Percentiles rank a stretch among this genome's conserved stretches.
Evolutionary conservation across 2,113 vertebrate genomes (phyloP).

Genomic region (Vimba vimba): DNA sequence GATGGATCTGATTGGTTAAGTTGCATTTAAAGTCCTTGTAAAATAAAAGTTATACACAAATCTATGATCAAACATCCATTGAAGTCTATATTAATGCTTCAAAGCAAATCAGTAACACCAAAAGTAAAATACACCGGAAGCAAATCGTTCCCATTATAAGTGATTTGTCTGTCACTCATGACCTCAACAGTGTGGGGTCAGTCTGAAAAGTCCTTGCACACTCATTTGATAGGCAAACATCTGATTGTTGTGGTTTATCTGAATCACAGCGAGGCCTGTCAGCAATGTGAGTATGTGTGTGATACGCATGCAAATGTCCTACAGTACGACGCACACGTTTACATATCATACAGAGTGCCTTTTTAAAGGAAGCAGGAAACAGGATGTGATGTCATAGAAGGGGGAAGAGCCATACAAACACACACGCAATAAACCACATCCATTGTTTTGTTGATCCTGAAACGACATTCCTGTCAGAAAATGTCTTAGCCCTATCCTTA

Average conservation of each 20-base stretch:
- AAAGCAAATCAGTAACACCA: neutral
- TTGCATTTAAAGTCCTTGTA: neutral
- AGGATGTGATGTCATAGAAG: constrained; percentile 14
- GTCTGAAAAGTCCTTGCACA: constrained; percentile 51
- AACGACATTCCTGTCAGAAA: no score
- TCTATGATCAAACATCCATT: neutral
- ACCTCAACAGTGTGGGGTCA: neutral
- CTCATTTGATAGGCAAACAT: constrained; percentile 66
- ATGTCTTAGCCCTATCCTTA: no score
- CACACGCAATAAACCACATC: neutral
- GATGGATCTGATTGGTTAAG: neutral
- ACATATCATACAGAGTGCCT: neutral
- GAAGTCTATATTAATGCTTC: neutral
- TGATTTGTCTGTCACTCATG: neutral
- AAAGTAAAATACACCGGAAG: neutral
- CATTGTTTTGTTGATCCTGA: neutral
- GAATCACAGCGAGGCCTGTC: constrained; percentile 42
- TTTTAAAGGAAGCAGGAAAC: constrained; percentile 19
- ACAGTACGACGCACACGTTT: neutral
- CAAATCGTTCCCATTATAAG: neutral
- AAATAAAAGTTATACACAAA: neutral
- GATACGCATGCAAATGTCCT: constrained; percentile 36
- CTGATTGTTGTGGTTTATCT: constrained; percentile 57
- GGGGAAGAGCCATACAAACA: neutral
- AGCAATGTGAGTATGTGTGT: neutral